Evolutionary conservation across 2,888 invertebrate species (phyloP).

Genomic region (Crepidodera aurea): DNA sequence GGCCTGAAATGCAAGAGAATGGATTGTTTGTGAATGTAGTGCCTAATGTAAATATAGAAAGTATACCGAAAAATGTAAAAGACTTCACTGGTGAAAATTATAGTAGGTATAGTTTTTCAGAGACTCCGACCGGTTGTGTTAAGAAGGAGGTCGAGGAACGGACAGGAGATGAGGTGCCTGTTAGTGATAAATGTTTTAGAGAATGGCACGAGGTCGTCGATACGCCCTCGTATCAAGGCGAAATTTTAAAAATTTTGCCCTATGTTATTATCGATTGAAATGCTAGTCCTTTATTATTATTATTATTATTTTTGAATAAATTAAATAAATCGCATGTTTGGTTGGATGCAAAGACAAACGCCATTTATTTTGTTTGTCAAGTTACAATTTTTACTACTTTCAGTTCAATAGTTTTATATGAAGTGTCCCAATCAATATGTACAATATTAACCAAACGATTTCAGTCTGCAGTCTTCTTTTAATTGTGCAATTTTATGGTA

Average conservation of each 20-base stretch:
- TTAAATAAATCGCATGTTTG: not conserved
- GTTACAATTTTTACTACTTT: too few relatives aligned
- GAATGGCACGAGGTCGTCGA: slow-evolving; percentile 92
- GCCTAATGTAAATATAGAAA: slow-evolving; percentile 60
- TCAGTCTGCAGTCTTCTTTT: too few relatives aligned
- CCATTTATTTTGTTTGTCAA: slow-evolving; percentile 8
- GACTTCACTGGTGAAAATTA: slow-evolving; percentile 57
- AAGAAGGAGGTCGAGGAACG: slow-evolving; percentile 40
- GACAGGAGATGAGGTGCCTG: slow-evolving; percentile 43
- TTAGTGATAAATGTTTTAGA: slow-evolving; percentile 67
- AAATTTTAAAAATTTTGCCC: slow-evolving; percentile 90
- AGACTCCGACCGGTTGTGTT: slow-evolving; percentile 38
- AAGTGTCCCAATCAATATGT: too few relatives aligned
- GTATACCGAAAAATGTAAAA: slow-evolving; percentile 51
- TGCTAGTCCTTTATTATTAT: slow-evolving; percentile 41
- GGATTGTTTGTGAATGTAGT: slow-evolving; percentile 60
- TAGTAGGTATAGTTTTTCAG: slow-evolving; percentile 60
- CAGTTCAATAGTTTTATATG: too few relatives aligned
- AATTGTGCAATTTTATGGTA: too few relatives aligned
- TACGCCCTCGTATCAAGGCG: slow-evolving; percentile 76
- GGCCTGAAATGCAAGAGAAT: slow-evolving; percentile 39
- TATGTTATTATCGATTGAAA: slow-evolving; percentile 93
- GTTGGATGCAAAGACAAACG: not conserved
- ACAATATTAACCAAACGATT: not conserved
- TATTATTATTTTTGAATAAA: slow-evolving; percentile 23